Evolutionary conservation across 2,797 vertebrate genomes (phyloP).

Genomic region (Silurus aristotelis): DNA sequence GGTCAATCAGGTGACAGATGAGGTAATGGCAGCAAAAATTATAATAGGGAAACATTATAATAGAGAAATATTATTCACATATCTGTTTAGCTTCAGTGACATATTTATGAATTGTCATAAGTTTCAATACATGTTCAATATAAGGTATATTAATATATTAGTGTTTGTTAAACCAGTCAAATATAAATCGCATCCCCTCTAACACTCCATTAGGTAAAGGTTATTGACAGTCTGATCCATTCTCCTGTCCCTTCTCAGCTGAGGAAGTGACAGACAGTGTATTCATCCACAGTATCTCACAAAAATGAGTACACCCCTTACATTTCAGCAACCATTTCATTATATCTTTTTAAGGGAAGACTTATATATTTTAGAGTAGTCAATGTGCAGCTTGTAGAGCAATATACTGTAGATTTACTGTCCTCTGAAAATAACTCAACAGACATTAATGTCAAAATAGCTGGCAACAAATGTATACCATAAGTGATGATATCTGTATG

Average conservation of each 20-base stretch:
- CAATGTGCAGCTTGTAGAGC: too few relatives aligned
- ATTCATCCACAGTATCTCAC: background rate
- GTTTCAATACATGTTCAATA: background rate
- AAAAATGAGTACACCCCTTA: too few relatives aligned
- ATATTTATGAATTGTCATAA: constrained; percentile 3
- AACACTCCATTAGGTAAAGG: constrained; percentile 49
- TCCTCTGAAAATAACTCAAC: too few relatives aligned
- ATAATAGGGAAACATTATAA: too few relatives aligned
- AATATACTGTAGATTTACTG: too few relatives aligned
- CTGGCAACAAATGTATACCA: too few relatives aligned
- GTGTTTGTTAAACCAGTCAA: constrained; percentile 17
- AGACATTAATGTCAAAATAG: too few relatives aligned
- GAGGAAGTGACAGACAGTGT: constrained; percentile 32
- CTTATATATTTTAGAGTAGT: too few relatives aligned
- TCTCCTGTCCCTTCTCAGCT: constrained; percentile 47
- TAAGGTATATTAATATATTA: constrained; percentile 3
- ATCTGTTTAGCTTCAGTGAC: background rate
- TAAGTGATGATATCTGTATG: too few relatives aligned
- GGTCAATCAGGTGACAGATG: constrained; percentile 79
- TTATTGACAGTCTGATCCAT: constrained; percentile 53
- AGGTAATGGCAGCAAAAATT: constrained; percentile 65
- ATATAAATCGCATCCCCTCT: constrained; percentile 50
- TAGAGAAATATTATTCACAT: background rate
- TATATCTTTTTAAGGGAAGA: too few relatives aligned
- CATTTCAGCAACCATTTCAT: too few relatives aligned